Percentiles rank a stretch among this genome's conserved stretches.
These are phyloP conservation scores for Hemitrygon akajei DNA, from an alignment of 2,797 vertebrate species.

Conservation along the genomic window DNA sequence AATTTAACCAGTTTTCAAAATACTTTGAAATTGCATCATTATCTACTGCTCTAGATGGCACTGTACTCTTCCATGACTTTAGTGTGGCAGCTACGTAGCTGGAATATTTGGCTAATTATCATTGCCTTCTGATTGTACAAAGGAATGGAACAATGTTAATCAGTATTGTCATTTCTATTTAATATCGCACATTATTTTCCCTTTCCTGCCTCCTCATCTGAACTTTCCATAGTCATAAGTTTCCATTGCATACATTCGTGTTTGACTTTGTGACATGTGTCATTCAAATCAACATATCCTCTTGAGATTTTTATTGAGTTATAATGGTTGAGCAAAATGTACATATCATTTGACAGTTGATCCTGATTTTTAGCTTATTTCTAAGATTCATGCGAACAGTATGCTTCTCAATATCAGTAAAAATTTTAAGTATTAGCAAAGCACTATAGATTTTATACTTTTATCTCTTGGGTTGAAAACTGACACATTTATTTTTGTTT, in stretches of 20 bases:
- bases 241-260: not conserved
- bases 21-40: not conserved
- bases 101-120: not conserved
- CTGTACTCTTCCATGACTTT: not conserved
- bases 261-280: not conserved
- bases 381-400: not conserved
- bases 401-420: not conserved
- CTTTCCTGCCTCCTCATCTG: not conserved
- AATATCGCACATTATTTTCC: not conserved
- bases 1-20: not conserved
- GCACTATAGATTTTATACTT: not conserved
- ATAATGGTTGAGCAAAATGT: not conserved
- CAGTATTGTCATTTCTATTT: not conserved
- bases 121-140: not conserved
- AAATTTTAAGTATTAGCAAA: not conserved
- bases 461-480: not conserved
- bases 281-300: not conserved
- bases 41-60: not conserved
- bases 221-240: not conserved
- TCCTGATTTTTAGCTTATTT: not conserved
- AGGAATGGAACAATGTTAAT: not conserved
- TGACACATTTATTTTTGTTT: not conserved
- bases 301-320: not conserved
- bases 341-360: not conserved
- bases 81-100: not conserved